Percentiles rank a stretch among this genome's conserved stretches.
Evolutionary conservation across 2,113 vertebrate species (phyloP).

Genomic region (Vidua chalybeata): DNA sequence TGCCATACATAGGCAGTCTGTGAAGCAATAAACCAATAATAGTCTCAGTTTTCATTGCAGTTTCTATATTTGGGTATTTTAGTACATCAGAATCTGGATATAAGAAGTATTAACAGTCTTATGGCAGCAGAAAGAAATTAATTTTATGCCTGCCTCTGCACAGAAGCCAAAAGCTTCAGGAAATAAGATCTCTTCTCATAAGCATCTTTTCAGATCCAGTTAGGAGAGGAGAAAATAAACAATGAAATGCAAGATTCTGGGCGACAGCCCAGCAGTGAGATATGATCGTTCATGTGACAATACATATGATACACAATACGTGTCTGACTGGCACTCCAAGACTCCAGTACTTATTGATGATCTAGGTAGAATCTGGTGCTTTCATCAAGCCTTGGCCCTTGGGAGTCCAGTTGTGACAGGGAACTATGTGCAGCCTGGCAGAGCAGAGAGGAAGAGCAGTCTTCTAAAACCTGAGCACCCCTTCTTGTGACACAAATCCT

Average conservation of each 20-base stretch:
- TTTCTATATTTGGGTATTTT: constrained; percentile 25
- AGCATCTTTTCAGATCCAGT: constrained; percentile 29
- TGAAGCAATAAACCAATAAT: constrained; percentile 19
- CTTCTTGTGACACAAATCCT: neutral
- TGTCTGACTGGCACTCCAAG: neutral
- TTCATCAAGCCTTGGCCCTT: neutral
- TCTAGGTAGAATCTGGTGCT: neutral
- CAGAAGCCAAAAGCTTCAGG: constrained; percentile 39
- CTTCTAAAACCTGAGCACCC: neutral
- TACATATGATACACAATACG: neutral
- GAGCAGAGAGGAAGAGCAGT: neutral
- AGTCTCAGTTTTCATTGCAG: constrained; percentile 13
- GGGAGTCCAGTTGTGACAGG: neutral
- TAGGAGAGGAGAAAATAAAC: constrained; percentile 7
- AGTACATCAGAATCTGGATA: constrained; percentile 16
- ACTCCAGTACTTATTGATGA: neutral
- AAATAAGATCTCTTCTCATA: constrained; percentile 32
- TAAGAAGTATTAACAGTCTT: constrained; percentile 41
- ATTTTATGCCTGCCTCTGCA: constrained; percentile 49
- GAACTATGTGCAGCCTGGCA: neutral
- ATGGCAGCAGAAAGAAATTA: constrained; percentile 33
- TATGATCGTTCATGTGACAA: neutral
- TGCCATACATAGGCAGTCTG: neutral
- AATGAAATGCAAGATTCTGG: neutral
- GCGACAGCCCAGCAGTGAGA: neutral